Conservation (phyloP, 2,888 invertebrate genomes). For the Himalopsyche japonica region DNA sequence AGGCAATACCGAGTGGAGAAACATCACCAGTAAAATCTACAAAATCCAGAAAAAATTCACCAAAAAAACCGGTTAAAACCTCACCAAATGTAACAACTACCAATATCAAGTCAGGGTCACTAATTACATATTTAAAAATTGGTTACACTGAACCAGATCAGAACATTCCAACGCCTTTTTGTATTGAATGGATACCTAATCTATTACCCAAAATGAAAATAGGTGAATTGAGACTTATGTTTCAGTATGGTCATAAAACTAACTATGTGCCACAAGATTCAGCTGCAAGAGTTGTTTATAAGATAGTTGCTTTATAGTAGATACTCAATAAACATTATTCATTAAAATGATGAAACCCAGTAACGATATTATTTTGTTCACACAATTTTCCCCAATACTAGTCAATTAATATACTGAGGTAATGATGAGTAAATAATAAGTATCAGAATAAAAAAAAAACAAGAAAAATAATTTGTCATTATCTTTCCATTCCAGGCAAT, state of each 20-base stretch:
- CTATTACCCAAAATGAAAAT: slow-evolving; percentile 69
- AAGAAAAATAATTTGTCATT: no score
- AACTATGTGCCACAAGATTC: slow-evolving; percentile 25
- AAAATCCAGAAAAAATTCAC: neutral
- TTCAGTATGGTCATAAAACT: slow-evolving; percentile 70
- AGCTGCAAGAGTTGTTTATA: neutral
- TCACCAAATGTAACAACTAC: slow-evolving; percentile 45
- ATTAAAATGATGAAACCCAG: neutral
- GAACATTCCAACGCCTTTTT: slow-evolving; percentile 64
- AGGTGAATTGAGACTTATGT: slow-evolving; percentile 72
- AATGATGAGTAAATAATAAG: no score
- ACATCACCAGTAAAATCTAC: neutral
- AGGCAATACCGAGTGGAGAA: slow-evolving; percentile 43
- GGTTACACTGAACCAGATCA: slow-evolving; percentile 53
- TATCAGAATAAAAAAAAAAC: no score
- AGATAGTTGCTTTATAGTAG: neutral
- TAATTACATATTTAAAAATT: slow-evolving; percentile 64
- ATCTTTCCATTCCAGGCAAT: no score
- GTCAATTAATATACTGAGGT: neutral
- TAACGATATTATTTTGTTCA: neutral
- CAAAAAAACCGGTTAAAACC: neutral
- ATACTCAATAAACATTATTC: neutral
- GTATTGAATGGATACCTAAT: slow-evolving; percentile 78
- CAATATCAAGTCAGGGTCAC: slow-evolving; percentile 54
- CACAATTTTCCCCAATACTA: neutral